Evolutionary conservation across 2,888 invertebrate species (phyloP).

Genomic region (Sphaeridia pumilis): DNA sequence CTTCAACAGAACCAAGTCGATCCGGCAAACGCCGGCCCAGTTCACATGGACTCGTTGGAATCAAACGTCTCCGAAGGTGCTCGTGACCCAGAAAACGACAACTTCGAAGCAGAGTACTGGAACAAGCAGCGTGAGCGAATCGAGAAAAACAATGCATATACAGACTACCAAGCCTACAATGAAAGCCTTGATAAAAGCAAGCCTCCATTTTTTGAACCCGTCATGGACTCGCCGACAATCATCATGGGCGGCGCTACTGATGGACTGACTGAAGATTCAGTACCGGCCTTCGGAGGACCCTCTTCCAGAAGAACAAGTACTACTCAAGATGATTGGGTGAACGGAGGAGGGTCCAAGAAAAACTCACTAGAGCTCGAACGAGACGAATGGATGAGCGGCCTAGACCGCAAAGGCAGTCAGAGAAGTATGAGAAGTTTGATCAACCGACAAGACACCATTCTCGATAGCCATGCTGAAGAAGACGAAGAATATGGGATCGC

Average conservation of each 20-base stretch:
- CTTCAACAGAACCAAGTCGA: too few relatives aligned
- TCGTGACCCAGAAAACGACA: constrained; percentile 28
- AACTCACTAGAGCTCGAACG: constrained; percentile 26
- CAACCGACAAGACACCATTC: constrained; percentile 21
- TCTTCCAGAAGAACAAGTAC: constrained; percentile 20
- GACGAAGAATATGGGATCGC: constrained; percentile 13
- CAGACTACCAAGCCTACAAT: constrained; percentile 25
- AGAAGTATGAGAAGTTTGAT: constrained; percentile 24
- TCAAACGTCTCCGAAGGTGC: constrained; percentile 30
- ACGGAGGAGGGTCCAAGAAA: constrained; percentile 17
- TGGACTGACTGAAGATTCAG: constrained; percentile 5
- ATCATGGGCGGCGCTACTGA: neutral
- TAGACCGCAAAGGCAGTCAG: constrained; percentile 24
- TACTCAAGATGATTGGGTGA: constrained; percentile 23
- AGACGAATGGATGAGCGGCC: constrained; percentile 28
- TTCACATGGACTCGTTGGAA: constrained; percentile 36
- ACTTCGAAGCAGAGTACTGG: constrained; percentile 36
- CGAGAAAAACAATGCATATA: constrained; percentile 28
- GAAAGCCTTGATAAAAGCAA: constrained; percentile 3
- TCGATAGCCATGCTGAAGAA: constrained; percentile 20
- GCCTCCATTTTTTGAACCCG: constrained; percentile 11
- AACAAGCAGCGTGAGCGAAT: constrained; percentile 34
- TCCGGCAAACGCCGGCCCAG: constrained; percentile 24
- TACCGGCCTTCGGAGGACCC: constrained; percentile 6
- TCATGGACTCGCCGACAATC: neutral